These are phyloP conservation scores for Nomada fucata DNA, from an alignment of 2,888 invertebrate species.

Conservation along the genomic window DNA sequence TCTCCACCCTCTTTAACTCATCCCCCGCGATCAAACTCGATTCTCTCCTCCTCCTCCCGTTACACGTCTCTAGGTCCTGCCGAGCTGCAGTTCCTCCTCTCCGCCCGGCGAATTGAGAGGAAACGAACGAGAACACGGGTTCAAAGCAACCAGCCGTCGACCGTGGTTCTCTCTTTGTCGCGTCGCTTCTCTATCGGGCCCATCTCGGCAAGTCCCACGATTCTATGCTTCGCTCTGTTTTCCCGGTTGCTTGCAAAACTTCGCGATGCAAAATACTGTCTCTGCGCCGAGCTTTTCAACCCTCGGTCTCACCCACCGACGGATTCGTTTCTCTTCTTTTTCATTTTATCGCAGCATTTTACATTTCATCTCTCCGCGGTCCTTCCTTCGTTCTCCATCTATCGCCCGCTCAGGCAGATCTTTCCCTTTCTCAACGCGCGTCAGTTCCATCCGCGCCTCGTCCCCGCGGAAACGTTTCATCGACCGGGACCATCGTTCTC, in stretches of 20 bases:
- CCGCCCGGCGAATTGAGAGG: constrained; percentile 76
- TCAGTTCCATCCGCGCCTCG: constrained; percentile 71
- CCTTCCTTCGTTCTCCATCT: constrained; percentile 18
- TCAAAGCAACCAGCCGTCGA: constrained; percentile 77
- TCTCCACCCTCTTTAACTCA: constrained; percentile 55
- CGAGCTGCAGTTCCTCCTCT: constrained; percentile 19
- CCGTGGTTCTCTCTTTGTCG: constrained; percentile 63
- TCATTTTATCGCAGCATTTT: constrained; percentile 15
- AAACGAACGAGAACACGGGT: constrained; percentile 78
- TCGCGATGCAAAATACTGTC: constrained; percentile 77
- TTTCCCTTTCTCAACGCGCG: constrained; percentile 51
- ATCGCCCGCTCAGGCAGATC: constrained; percentile 4
- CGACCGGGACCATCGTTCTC: constrained; percentile 72
- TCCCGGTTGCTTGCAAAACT: constrained; percentile 75
- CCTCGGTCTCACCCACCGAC: constrained; percentile 55
- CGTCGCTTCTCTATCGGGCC: constrained; percentile 23
- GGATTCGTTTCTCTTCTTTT: constrained; percentile 36
- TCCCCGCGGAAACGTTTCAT: constrained; percentile 75
- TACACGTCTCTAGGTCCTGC: constrained; percentile 14
- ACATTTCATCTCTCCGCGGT: constrained; percentile 51
- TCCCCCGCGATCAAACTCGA: constrained; percentile 46
- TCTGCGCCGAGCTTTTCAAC: constrained; percentile 69
- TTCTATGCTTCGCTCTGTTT: not conserved
- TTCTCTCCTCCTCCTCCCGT: constrained; percentile 28
- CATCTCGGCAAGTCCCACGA: constrained; percentile 23